Evolutionary conservation across 2,888 invertebrate genomes (phyloP), one percentile per base, ranked within the genome.

Genomic region (Molanna angustata): DNA sequence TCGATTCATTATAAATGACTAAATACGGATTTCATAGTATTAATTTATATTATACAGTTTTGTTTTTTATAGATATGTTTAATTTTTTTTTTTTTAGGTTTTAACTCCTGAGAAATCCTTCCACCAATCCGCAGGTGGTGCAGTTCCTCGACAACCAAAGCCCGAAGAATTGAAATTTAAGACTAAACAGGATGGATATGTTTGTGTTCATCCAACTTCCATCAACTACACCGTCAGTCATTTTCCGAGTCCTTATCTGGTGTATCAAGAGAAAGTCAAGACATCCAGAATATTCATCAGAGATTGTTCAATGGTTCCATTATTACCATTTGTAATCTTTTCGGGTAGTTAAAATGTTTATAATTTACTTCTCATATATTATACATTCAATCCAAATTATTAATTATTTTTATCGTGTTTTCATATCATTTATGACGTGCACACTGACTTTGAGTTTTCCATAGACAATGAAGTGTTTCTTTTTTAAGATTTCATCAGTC

Each of bases 211-310:
- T 69, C 90, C 90, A 0, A 87, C 88, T 0, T 90, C 90, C 0
- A 81, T 90, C 0, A 88, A 88, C 66, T 82, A 84, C 2, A 74
- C 71, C 6, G 72, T 83, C 0, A 80, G 80, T 0, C 73, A 82
- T 63, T 91, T 83, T 65, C 72, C 80, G 6, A 86, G 88, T 64
- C 89, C 90, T 0, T 91, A 87, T 64, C 67, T 91, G 35, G 86
- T 90, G 18, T 91, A 84, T 64, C 90, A 90, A 65, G 91, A 91
- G 67, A 91, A 91, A 68, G 83, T 90, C 16, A 87, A 86, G 66
- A 91, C 91, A 0, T 85, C 85, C 2, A 79, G 83, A 62, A 84
- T 91, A 22, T 91, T 85, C 64, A 86, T 91, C 17, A 75, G 88
- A 33, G 90, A 90, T 64, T 86, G 88, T 61, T 86, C 89, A 0